These are phyloP conservation scores for Gibbula magus DNA, from an alignment of 2,888 invertebrate genomes.

Conservation along the genomic window DNA sequence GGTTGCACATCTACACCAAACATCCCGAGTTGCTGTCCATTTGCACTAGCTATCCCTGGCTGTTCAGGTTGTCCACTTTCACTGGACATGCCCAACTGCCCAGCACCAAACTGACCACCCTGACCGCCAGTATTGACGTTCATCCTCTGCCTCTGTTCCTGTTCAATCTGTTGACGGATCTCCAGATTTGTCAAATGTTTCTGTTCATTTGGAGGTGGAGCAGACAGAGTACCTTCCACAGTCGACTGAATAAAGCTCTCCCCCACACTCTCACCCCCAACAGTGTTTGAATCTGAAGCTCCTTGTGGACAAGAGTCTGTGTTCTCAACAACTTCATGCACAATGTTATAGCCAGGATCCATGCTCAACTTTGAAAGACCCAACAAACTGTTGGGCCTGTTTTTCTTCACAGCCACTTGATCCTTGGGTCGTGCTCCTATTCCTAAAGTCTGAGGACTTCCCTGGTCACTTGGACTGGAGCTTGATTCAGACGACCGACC, in stretches of 20 bases:
- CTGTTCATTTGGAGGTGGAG: conserved; percentile 9
- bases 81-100: too few relatives aligned
- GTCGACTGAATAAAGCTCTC: neutral
- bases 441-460: conserved; percentile 34
- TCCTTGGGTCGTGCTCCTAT: conserved; percentile 65
- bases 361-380: conserved; percentile 63
- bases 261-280: neutral
- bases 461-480: neutral
- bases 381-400: conserved; percentile 61
- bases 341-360: conserved; percentile 37
- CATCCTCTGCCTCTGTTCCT: conserved; percentile 22
- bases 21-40: too few relatives aligned
- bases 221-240: neutral
- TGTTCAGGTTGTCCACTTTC: too few relatives aligned
- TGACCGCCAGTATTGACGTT: neutral
- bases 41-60: too few relatives aligned
- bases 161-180: conserved; percentile 21
- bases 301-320: neutral
- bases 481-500: neutral
- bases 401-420: conserved; percentile 48
- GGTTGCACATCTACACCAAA: too few relatives aligned
- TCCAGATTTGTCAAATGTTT: conserved; percentile 39
- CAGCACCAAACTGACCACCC: too few relatives aligned
- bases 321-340: conserved; percentile 8
- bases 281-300: neutral